These are phyloP conservation scores for Leptothorax acervorum DNA, from an alignment of 2,888 invertebrate species.

Conservation along the genomic window DNA sequence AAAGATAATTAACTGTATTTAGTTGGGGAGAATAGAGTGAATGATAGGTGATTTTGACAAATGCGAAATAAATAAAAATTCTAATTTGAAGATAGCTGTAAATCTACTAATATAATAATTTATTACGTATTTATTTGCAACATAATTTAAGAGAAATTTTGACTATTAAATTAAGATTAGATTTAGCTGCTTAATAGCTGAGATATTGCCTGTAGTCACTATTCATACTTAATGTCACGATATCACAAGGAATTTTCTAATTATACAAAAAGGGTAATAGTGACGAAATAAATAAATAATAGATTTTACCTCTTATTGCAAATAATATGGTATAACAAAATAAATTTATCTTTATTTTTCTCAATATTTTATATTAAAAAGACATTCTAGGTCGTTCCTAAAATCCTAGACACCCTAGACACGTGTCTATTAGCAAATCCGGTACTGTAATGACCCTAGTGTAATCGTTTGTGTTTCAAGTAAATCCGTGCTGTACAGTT, in stretches of 20 bases:
- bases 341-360: not conserved
- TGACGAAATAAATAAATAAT: not conserved
- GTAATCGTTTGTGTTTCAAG: conserved; percentile 1
- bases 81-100: not conserved
- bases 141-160: not conserved
- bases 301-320: not conserved
- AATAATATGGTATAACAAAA: not conserved
- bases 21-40: not conserved
- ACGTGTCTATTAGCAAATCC: not conserved
- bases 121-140: not conserved
- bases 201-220: not conserved
- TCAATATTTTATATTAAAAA: not conserved
- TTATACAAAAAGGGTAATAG: not conserved
- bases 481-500: not conserved
- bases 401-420: not conserved
- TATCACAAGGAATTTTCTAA: not conserved
- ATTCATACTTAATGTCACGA: not conserved
- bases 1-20: conserved; percentile 65
- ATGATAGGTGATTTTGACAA: not conserved
- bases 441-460: not conserved
- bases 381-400: not conserved
- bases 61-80: conserved; percentile 6
- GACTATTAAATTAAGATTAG: not conserved
- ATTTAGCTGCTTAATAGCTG: not conserved
- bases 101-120: not conserved